A percentile compares a stretch with the other conserved stretches of the same genome.
These are phyloP conservation scores for Oncorhynchus keta DNA, from an alignment of 2,113 vertebrate genomes.

Conservation along the genomic window DNA sequence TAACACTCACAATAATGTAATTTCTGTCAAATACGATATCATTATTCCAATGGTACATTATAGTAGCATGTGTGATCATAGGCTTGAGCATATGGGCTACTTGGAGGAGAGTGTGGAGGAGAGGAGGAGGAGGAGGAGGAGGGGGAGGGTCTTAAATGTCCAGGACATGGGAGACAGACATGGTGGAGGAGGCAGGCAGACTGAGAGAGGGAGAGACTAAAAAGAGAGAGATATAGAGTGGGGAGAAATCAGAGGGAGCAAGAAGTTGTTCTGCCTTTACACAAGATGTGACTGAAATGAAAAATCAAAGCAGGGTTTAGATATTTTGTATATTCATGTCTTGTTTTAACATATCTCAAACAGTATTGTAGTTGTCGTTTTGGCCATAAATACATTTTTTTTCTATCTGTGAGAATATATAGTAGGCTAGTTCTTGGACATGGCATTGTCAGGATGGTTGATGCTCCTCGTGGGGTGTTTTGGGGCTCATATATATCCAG, in stretches of 20 bases:
- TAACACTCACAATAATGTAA: not conserved
- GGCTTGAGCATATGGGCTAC: not conserved
- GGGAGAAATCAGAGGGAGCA: conserved; percentile 39
- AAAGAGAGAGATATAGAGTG: conserved; percentile 18
- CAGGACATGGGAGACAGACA: conserved; percentile 37
- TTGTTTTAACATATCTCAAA: not conserved
- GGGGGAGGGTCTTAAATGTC: conserved; percentile 49
- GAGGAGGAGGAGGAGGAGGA: conserved; percentile 7
- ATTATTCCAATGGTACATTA: conserved; percentile 4
- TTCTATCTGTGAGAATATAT: too few relatives aligned
- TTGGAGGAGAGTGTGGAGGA: not conserved
- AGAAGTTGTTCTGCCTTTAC: conserved; percentile 16
- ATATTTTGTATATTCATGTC: conserved; percentile 13
- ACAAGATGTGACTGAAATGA: not conserved
- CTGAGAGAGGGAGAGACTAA: conserved; percentile 26
- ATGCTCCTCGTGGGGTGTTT: conserved; percentile 66
- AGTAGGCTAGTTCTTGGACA: conserved; percentile 1
- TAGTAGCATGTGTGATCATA: not conserved
- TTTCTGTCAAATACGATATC: conserved; percentile 1
- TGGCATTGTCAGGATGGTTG: conserved; percentile 1
- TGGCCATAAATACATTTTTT: too few relatives aligned
- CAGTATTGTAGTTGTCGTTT: too few relatives aligned
- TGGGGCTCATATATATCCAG: conserved; percentile 50
- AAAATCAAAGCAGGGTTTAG: not conserved
- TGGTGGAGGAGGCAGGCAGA: conserved; percentile 22